phyloP scores from a whole-genome alignment of 1,140 invertebrate genomes.

The Temnothorax longispinosus region DNA sequence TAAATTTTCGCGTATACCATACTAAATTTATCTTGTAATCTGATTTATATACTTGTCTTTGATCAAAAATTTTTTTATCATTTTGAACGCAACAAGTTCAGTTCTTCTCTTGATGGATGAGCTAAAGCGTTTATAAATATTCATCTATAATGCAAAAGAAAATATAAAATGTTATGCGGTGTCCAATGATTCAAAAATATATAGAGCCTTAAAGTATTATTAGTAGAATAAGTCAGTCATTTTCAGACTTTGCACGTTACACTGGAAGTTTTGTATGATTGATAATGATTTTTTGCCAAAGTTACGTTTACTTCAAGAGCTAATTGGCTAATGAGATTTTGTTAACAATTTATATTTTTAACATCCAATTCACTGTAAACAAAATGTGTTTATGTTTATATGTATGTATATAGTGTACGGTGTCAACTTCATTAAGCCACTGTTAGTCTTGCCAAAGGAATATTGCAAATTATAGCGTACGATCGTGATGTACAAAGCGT shows the following conservation, averaged over 20 bases:
- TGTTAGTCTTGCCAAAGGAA: conserved; percentile 20
- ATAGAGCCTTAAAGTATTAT: neutral
- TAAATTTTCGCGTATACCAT: neutral
- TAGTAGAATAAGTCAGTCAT: neutral
- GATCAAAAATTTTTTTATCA: neutral
- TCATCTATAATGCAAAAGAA: neutral
- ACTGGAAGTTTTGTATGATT: neutral
- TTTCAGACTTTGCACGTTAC: neutral
- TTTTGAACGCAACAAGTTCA: neutral
- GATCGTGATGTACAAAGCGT: conserved; percentile 18
- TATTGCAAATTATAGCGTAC: conserved; percentile 40
- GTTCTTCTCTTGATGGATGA: neutral
- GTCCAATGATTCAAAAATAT: neutral
- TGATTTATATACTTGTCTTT: neutral
- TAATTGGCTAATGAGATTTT: neutral
- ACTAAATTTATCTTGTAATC: conserved; percentile 42
- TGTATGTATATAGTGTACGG: neutral
- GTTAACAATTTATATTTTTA: conserved; percentile 8
- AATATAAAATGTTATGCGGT: neutral
- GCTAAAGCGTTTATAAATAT: neutral
- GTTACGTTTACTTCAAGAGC: neutral
- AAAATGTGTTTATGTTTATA: neutral
- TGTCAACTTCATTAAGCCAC: conserved; percentile 18
- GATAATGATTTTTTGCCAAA: neutral
- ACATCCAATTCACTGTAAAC: neutral